Percentiles rank a stretch among this genome's conserved stretches.
Evolutionary conservation across 2,888 invertebrate genomes (phyloP).

Genomic region (Tipula confusa): DNA sequence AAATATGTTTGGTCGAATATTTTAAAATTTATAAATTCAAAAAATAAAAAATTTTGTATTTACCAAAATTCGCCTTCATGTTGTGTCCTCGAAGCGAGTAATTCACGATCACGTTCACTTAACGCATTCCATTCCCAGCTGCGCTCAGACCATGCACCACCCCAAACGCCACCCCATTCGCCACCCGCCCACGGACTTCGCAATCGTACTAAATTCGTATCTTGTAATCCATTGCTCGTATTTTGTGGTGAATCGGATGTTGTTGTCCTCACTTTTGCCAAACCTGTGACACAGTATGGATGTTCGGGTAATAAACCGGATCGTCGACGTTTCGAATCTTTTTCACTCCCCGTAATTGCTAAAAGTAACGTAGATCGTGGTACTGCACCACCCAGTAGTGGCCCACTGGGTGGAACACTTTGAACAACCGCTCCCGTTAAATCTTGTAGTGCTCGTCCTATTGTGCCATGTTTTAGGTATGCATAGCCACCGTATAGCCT

Average conservation of each 20-base stretch:
- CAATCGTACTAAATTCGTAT: conserved; percentile 59
- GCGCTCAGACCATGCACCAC: conserved; percentile 66
- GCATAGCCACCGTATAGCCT: conserved; percentile 67
- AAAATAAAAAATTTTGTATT: conserved; percentile 34
- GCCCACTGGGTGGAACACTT: conserved; percentile 51
- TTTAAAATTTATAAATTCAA: not conserved
- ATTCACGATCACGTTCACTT: conserved; percentile 58
- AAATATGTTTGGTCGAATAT: not conserved
- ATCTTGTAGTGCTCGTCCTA: conserved; percentile 66
- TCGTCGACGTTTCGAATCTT: conserved; percentile 52
- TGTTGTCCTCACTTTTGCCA: conserved; percentile 60
- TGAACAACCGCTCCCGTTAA: conserved; percentile 72
- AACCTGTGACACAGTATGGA: conserved; percentile 67
- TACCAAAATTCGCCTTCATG: conserved; percentile 69
- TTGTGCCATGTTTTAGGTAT: conserved; percentile 58
- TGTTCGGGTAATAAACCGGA: conserved; percentile 63
- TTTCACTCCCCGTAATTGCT: conserved; percentile 58
- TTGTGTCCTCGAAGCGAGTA: conserved; percentile 57
- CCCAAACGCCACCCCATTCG: conserved; percentile 63
- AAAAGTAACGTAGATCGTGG: conserved; percentile 66
- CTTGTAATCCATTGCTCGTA: conserved; percentile 46
- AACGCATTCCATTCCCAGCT: conserved; percentile 66
- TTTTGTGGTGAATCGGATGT: conserved; percentile 35
- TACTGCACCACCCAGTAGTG: conserved; percentile 60
- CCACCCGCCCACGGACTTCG: conserved; percentile 53